Evolutionary conservation across 1,140 invertebrate genomes (phyloP), one percentile per base, ranked within the genome.

Genomic region (Pogonus chalceus): DNA sequence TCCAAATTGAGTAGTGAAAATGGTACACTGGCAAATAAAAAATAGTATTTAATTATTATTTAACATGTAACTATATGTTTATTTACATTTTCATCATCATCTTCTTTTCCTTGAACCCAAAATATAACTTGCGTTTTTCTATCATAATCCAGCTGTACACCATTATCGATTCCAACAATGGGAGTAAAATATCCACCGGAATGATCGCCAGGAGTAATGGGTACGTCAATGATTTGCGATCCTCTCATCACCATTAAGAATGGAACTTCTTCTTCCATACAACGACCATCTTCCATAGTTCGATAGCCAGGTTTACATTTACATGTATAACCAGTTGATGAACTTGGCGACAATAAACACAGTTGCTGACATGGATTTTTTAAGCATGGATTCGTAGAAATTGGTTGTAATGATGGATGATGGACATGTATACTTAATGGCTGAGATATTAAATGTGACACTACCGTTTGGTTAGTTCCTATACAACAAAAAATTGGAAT

Each of bases 351-450:
- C 0, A 98, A 72, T 1, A 99, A 73, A 72, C 96, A 99, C 1
- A 99, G 69, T 64, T 99, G 95, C 59, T 85, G 82, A 60, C 96
- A 99, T 0, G 82, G 72, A 1, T 83, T 79, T 53, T 83, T 79
- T 43, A 69, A 72, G 67, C 95, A 98, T 0, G 92, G 92, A 69
- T 94, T 96, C 0, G 75, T 66, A 18, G 79, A 78, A n/a, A 82
- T 75, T 0, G 92, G 94, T 67, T 98, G 94, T n/a, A 96, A 70
- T 0, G 90, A 85, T 1, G 90, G 88, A 72, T 98, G 94, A 63
- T 94, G 88, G 0, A 96, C 92, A 64, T 95, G 92, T 48, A 97
- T 92, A 2, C 90, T 93, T 1, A 97, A 73, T 0, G 94, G 93
- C 72, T 96, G 92, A 2, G 90, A 92, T 49, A 96, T 94, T 24